phyloP scores from a whole-genome alignment of 2,113 vertebrate genomes.

The Ellobius talpinus region DNA sequence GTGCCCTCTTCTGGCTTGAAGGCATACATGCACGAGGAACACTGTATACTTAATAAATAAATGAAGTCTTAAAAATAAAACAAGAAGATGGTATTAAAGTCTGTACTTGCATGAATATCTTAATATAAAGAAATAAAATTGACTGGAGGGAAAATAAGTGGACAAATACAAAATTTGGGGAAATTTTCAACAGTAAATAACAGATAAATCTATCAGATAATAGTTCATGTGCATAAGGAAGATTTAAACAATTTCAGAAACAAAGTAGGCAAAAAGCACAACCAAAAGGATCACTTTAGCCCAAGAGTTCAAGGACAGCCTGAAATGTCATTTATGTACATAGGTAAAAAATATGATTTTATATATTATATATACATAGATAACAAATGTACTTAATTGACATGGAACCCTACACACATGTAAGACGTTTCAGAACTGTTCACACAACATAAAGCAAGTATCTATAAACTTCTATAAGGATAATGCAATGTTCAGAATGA shows the following conservation, averaged over 20 bases:
- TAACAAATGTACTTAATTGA: conserved; percentile 10
- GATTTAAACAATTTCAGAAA: background rate
- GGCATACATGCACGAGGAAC: too few relatives aligned
- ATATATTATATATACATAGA: background rate
- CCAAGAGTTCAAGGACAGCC: background rate
- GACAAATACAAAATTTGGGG: background rate
- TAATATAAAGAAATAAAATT: background rate
- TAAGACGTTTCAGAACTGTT: background rate
- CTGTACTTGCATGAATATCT: background rate
- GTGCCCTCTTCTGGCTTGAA: too few relatives aligned
- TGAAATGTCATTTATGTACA: background rate
- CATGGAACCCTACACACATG: background rate
- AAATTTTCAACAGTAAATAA: background rate
- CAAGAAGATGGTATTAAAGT: background rate
- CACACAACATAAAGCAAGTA: background rate
- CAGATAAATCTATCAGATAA: background rate
- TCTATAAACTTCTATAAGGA: background rate
- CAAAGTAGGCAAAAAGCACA: background rate
- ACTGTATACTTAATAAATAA: too few relatives aligned
- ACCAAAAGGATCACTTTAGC: background rate
- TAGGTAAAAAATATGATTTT: background rate
- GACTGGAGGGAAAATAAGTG: background rate
- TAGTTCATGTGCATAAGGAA: background rate
- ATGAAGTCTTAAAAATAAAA: too few relatives aligned
- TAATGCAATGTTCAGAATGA: background rate